A percentile compares a stretch with the other conserved stretches of the same genome.
These are phyloP conservation scores for Amazonetta brasiliensis DNA, from an alignment of 2,797 vertebrate genomes.

Conservation along the genomic window DNA sequence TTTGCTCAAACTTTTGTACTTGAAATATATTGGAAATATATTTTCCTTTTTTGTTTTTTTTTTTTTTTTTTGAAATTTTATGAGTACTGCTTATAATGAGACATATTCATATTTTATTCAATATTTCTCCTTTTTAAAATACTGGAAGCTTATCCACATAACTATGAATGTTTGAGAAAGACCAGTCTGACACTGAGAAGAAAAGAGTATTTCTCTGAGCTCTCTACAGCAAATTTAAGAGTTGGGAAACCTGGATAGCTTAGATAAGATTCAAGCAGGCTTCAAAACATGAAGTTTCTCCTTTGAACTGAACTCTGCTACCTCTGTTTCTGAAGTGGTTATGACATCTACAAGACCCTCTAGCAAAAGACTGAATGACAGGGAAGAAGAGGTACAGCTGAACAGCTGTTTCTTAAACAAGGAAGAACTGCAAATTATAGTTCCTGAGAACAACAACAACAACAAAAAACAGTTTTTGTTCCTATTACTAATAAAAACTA, in stretches of 20 bases:
- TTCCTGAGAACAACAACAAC: not conserved
- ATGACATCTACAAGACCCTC: not conserved
- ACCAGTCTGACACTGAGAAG: not conserved
- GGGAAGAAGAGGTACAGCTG: not conserved
- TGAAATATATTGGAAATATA: not conserved
- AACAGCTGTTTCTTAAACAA: not conserved
- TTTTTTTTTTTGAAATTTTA: not conserved
- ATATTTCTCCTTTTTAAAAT: not conserved
- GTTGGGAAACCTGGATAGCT: not conserved
- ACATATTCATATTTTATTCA: not conserved
- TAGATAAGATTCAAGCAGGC: slow-evolving; percentile 4
- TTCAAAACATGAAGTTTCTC: not conserved
- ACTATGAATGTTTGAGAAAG: not conserved
- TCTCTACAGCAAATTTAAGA: not conserved
- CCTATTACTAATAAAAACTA: not conserved
- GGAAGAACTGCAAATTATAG: not conserved
- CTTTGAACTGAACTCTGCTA: slow-evolving; percentile 7
- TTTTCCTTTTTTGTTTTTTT: not conserved
- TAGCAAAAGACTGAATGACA: not conserved
- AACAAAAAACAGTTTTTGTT: not conserved
- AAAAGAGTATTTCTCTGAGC: not conserved
- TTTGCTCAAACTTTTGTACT: not conserved
- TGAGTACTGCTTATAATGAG: not conserved
- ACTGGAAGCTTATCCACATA: not conserved
- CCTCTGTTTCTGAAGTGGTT: not conserved